A percentile compares a stretch with the other conserved stretches of the same genome.
phyloP scores from a whole-genome alignment of 2,888 invertebrate genomes.

The Drosophila atripex region DNA sequence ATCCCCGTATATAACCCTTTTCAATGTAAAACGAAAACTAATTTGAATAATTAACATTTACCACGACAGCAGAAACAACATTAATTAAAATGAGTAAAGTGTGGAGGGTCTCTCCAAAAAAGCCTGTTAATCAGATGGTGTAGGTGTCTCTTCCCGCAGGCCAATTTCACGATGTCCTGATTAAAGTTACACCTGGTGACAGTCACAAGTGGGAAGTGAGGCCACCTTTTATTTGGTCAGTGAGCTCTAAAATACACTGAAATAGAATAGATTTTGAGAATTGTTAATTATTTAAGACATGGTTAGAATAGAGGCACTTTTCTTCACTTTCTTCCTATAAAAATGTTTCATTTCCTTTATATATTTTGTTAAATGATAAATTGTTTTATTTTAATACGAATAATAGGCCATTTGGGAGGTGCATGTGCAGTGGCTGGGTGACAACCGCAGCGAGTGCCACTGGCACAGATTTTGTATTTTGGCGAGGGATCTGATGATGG shows the following conservation, averaged over 20 bases:
- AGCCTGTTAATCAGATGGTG: slow-evolving; percentile 16
- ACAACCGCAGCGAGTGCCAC: neutral
- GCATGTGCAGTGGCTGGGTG: too few species aligned
- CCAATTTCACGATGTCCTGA: slow-evolving; percentile 13
- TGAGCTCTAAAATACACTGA: neutral
- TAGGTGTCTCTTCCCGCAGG: neutral
- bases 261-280: neutral
- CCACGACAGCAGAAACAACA: slow-evolving; percentile 36
- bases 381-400: neutral
- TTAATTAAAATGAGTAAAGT: slow-evolving; percentile 32
- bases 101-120: neutral
- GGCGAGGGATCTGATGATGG: neutral
- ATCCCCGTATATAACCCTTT: slow-evolving; percentile 54
- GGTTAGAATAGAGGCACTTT: too few species aligned
- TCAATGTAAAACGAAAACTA: slow-evolving; percentile 56
- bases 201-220: neutral
- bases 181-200: slow-evolving; percentile 8
- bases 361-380: neutral
- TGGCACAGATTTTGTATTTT: neutral
- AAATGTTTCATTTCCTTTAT: neutral
- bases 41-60: slow-evolving; percentile 64
- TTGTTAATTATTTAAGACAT: neutral
- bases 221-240: neutral
- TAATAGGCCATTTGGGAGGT: neutral
- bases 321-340: neutral